These are phyloP conservation scores for Caenorhabditis sp. DNA, from an alignment of 2,888 invertebrate species.

Conservation along the genomic window DNA sequence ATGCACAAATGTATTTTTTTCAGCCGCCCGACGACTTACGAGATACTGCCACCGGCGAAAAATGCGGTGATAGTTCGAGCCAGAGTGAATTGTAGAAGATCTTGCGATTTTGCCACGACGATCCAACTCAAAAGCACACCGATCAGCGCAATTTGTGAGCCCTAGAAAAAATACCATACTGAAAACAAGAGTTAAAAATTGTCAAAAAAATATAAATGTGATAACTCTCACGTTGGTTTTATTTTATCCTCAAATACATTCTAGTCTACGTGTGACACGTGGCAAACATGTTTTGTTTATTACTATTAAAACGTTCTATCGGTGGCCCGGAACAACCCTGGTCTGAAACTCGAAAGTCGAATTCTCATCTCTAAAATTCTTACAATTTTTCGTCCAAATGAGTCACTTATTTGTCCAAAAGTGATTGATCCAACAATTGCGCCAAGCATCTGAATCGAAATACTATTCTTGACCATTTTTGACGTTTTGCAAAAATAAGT, in stretches of 20 bases:
- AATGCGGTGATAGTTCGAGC: constrained; percentile 43
- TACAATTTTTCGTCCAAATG: constrained; percentile 55
- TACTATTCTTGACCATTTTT: constrained; percentile 51
- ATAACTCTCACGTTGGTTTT: too few relatives aligned
- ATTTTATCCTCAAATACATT: too few relatives aligned
- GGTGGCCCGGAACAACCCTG: too few relatives aligned
- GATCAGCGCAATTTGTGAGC: constrained; percentile 24
- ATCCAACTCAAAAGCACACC: constrained; percentile 46
- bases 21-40: too few relatives aligned
- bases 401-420: constrained; percentile 65
- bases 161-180: constrained; percentile 18
- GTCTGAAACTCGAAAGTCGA: too few relatives aligned
- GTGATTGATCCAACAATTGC: constrained; percentile 59
- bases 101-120: constrained; percentile 28
- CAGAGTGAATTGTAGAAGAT: constrained; percentile 41
- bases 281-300: too few relatives aligned
- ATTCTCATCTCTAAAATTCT: too few relatives aligned
- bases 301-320: too few relatives aligned
- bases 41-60: constrained; percentile 47
- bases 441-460: constrained; percentile 64
- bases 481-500: constrained; percentile 45
- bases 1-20: too few relatives aligned
- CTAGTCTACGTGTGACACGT: too few relatives aligned
- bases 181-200: too few relatives aligned
- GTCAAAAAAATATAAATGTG: too few relatives aligned